Base-by-base conservation (phyloP, 2,797 vertebrate genomes). In the Lepilemur ruficaudatus region DNA sequence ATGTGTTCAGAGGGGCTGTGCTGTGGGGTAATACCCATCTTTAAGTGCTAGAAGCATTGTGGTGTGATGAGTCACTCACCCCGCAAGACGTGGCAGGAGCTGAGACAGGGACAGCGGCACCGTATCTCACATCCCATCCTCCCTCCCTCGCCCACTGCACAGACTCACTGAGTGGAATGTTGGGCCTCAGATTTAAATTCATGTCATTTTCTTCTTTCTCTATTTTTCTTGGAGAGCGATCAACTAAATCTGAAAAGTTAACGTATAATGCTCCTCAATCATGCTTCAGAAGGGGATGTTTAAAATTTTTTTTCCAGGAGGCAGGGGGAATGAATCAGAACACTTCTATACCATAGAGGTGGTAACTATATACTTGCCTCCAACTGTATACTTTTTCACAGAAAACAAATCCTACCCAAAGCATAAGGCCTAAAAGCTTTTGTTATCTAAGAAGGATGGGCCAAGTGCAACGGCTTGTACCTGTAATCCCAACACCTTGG, bases 371-470 rank as follows among this genome's bases (percentile, higher is more conserved):
- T 38, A 32, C 79, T 55, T 57, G 87, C 17, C 17, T 82, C 48
- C 65, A 50, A 41, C 52, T 50, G 20, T 20, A 18, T 25, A 61
- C 14, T 15, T 7, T n/a, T 12, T 52, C 70, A 13, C 9, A 30
- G 48, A 63, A 91, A 72, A 32, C 63, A 89, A 88, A 89, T n/a
- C n/a, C n/a, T n/a, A 72, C 10, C 52, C 48, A n/a, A 88, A 72
- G 48, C 9, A 1, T 5, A 63, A 10, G 15, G 35, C 50, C 35
- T 20, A 8, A 55, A 43, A 38, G 59, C 13, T 61, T 55, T 20
- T 48, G 63, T 18, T 43, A 38, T 52, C 18, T 84, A 67, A 57
- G 32, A 67, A 67, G 8, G 32, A 67, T 67, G 63, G 32, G 32
- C n/a, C 15, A n/a, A 32, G 63, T 67, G 32, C 7, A 7, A 67